phyloP scores from a whole-genome alignment of 2,113 vertebrate genomes.

The Hystrix brachyura region DNA sequence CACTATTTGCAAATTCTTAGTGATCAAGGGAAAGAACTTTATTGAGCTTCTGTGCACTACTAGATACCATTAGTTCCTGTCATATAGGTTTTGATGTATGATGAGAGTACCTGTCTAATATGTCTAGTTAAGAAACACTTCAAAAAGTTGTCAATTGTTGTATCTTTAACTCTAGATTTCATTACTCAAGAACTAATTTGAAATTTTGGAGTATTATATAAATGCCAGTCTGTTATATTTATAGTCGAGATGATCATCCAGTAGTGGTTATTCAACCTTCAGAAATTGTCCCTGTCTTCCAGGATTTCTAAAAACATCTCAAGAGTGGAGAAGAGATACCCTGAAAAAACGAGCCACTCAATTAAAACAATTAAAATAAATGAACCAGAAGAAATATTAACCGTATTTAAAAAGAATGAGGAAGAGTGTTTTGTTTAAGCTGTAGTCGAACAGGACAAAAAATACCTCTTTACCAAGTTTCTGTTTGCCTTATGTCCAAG shows the following conservation, averaged over 20 bases:
- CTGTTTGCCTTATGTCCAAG: not conserved
- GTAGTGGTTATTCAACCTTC: not conserved
- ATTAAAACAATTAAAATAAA: not conserved
- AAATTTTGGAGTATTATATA: slow-evolving; percentile 42
- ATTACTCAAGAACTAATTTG: slow-evolving; percentile 45
- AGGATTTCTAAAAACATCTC: slow-evolving; percentile 38
- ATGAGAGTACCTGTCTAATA: not conserved
- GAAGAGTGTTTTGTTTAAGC: slow-evolving; percentile 34
- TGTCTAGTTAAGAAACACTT: slow-evolving; percentile 20
- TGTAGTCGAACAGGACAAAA: not conserved
- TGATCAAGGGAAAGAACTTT: not conserved
- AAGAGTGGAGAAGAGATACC: not conserved
- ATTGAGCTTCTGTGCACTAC: not conserved
- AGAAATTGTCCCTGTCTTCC: slow-evolving; percentile 45
- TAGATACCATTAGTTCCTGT: not conserved
- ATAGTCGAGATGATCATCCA: slow-evolving; percentile 21
- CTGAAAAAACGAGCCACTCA: not conserved
- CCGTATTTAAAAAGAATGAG: not conserved
- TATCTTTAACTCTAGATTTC: not conserved
- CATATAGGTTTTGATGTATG: not conserved
- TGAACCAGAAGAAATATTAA: not conserved
- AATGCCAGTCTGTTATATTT: slow-evolving; percentile 46
- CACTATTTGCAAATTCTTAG: slow-evolving; percentile 20
- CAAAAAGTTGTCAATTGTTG: not conserved
- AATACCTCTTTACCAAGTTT: slow-evolving; percentile 30